These are phyloP conservation scores for Meiosimyza decipiens DNA, from an alignment of 2,888 invertebrate species.

Conservation along the genomic window DNA sequence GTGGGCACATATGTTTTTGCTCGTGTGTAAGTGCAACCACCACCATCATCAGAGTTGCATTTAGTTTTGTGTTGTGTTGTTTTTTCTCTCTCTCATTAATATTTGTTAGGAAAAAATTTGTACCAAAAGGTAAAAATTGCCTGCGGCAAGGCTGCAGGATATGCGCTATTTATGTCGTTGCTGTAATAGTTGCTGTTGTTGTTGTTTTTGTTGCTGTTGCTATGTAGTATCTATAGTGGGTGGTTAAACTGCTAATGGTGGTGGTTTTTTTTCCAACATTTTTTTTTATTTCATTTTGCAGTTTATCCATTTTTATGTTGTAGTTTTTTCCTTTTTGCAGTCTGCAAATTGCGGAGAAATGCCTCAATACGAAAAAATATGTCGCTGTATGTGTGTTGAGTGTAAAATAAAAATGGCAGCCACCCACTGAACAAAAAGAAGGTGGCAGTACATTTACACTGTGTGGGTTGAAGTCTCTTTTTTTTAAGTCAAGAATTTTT, in stretches of 20 bases:
- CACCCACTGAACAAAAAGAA: background rate
- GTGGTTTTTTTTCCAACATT: constrained; percentile 21
- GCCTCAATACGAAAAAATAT: background rate
- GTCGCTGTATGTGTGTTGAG: constrained; percentile 9
- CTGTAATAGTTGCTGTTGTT: constrained; percentile 16
- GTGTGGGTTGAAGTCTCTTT: no score
- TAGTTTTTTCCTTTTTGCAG: constrained; percentile 4
- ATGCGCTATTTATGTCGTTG: constrained; percentile 7
- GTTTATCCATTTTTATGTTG: background rate
- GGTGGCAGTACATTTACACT: background rate
- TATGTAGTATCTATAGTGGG: constrained; percentile 25
- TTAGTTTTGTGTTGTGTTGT: constrained; percentile 23
- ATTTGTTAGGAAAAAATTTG: constrained; percentile 1
- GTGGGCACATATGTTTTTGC: constrained; percentile 12
- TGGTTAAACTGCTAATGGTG: constrained; percentile 40
- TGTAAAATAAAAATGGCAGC: constrained; percentile 44
- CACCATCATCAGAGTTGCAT: constrained; percentile 30
- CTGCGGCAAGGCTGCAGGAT: constrained; percentile 33
- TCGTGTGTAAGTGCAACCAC: background rate
- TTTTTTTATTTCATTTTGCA: constrained; percentile 7
- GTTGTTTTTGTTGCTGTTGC: constrained; percentile 27
- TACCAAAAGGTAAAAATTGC: constrained; percentile 14
- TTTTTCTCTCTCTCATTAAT: background rate
- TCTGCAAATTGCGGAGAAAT: constrained; percentile 30
- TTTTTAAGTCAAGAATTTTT: no score